phyloP scores from a whole-genome alignment of 2,113 vertebrate genomes.

The Lates calcarifer region DNA sequence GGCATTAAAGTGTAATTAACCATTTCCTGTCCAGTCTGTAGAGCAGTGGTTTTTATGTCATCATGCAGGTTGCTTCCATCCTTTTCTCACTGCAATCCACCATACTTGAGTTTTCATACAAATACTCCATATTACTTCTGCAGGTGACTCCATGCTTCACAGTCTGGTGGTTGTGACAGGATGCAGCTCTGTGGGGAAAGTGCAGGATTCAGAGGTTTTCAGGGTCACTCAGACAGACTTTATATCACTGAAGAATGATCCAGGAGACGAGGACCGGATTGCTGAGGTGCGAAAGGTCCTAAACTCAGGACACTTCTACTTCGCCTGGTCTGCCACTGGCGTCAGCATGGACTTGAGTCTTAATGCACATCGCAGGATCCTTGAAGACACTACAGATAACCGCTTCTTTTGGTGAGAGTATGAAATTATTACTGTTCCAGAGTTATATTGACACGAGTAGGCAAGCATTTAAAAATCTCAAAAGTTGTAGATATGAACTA shows the following conservation, averaged over 20 bases:
- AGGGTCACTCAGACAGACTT: constrained; percentile 97
- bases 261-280: constrained; percentile 93
- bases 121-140: background rate
- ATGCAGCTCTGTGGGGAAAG: constrained; percentile 97
- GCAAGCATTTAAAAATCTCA: background rate
- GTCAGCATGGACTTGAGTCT: constrained; percentile 95
- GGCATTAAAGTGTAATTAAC: constrained; percentile 4
- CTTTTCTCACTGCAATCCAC: background rate
- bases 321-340: constrained; percentile 94
- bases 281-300: constrained; percentile 95
- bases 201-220: constrained; percentile 98
- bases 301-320: constrained; percentile 97
- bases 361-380: constrained; percentile 92
- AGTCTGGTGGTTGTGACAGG: constrained; percentile 96
- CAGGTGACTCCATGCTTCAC: constrained; percentile 94
- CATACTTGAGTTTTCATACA: background rate
- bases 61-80: background rate
- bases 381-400: constrained; percentile 94
- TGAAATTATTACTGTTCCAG: background rate
- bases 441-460: background rate
- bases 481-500: background rate
- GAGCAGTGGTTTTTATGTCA: background rate
- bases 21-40: constrained; percentile 9
- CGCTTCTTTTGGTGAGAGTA: constrained; percentile 96
- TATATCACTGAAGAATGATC: constrained; percentile 90